Evolutionary conservation across 2,888 invertebrate genomes (phyloP).

Genomic region (Cryptosula pallasiana): DNA sequence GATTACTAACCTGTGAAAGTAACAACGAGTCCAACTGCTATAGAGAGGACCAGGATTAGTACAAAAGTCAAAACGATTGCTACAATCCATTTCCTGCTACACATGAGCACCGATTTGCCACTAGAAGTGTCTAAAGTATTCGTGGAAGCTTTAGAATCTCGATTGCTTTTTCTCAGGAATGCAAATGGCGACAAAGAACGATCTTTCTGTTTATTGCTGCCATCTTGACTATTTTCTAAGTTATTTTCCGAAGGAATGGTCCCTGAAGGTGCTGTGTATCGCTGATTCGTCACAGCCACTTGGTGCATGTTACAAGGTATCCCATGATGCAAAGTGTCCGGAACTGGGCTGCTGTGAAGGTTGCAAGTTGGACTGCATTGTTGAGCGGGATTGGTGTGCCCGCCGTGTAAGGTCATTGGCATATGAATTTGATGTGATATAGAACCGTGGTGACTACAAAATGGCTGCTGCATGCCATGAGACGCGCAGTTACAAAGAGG

Average conservation of each 20-base stretch:
- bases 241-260: not conserved
- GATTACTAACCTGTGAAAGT: conserved; percentile 20
- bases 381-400: not conserved
- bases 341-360: not conserved
- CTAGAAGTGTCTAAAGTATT: conserved; percentile 11
- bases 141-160: conserved; percentile 22
- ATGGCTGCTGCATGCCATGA: conserved; percentile 1
- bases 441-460: conserved; percentile 11
- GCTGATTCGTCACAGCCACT: not conserved
- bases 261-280: not conserved
- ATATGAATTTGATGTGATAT: not conserved
- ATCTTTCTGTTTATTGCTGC: not conserved
- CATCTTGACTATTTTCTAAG: not conserved
- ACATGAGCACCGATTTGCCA: not conserved
- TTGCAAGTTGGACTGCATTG: not conserved
- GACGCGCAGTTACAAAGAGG: not conserved
- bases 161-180: conserved; percentile 20
- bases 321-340: not conserved
- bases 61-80: conserved; percentile 7
- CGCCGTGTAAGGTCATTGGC: not conserved
- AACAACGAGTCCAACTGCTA: conserved; percentile 21
- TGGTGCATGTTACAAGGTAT: conserved; percentile 1
- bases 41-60: not conserved
- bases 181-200: conserved; percentile 24
- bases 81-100: conserved; percentile 9